A percentile compares a stretch with the other conserved stretches of the same genome.
These are phyloP conservation scores for Bimastos eiseni DNA, from an alignment of 2,888 invertebrate species.

Conservation along the genomic window DNA sequence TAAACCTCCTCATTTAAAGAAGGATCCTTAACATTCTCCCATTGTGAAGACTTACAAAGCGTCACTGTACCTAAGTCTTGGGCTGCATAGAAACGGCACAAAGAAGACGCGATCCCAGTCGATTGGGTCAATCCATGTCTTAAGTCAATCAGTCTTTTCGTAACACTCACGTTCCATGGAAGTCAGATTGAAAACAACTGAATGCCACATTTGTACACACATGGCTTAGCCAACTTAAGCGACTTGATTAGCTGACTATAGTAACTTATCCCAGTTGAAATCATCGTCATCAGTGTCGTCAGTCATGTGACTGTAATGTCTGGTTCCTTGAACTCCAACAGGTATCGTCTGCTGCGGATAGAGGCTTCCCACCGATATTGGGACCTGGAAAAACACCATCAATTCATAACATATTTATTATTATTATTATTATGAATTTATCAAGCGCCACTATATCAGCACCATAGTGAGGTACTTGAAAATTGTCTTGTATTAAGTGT, in stretches of 20 bases:
- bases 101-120: not conserved
- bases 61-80: not conserved
- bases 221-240: not conserved
- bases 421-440: no score
- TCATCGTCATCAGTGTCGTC: conserved; percentile 28
- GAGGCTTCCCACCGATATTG: not conserved
- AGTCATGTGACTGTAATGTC: not conserved
- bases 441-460: no score
- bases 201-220: not conserved
- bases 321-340: not conserved
- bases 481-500: no score
- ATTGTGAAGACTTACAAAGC: not conserved
- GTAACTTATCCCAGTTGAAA: conserved; percentile 31
- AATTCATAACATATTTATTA: not conserved
- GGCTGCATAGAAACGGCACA: not conserved
- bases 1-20: not conserved
- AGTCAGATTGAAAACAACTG: not conserved
- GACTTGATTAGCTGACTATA: not conserved
- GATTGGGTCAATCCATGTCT: not conserved
- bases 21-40: not conserved
- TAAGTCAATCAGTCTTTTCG: not conserved
- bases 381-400: conserved; percentile 8
- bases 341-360: conserved; percentile 24
- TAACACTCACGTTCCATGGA: not conserved
- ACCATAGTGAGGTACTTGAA: no score